Conservation (phyloP, 2,888 invertebrate genomes). For the Eledone cirrhosa region DNA sequence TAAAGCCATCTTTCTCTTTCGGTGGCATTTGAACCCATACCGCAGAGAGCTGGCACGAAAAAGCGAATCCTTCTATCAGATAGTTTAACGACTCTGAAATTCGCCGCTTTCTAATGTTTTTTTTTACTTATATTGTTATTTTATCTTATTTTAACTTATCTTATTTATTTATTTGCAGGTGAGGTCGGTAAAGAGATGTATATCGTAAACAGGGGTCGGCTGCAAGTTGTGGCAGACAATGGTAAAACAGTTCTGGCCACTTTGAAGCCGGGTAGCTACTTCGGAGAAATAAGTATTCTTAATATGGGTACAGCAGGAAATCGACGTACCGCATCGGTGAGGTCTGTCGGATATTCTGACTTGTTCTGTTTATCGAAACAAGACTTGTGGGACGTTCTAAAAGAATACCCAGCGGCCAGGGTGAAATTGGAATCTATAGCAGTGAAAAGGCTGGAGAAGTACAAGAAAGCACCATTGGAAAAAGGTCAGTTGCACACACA, state of each 20-base stretch:
- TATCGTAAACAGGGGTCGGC: conserved; percentile 92
- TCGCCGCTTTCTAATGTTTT: too few species aligned
- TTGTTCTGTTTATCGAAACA: conserved; percentile 98
- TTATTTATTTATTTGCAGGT: conserved; percentile 72
- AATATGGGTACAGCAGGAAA: conserved; percentile 93
- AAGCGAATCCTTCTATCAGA: too few species aligned
- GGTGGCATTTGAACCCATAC: too few species aligned
- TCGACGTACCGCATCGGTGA: conserved; percentile 95
- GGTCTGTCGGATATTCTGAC: conserved; percentile 98
- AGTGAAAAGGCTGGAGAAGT: conserved; percentile 95
- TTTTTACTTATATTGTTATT: background rate
- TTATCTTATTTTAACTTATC: background rate
- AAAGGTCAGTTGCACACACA: conserved; percentile 43
- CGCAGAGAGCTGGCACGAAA: background rate
- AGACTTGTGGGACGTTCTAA: conserved; percentile 97
- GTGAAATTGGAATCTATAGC: conserved; percentile 92
- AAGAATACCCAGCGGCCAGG: conserved; percentile 76
- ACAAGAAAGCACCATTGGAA: conserved; percentile 76
- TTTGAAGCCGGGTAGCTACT: conserved; percentile 97
- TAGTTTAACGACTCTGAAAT: too few species aligned
- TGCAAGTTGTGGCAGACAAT: conserved; percentile 79
- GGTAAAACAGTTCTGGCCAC: conserved; percentile 94
- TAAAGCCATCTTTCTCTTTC: too few species aligned
- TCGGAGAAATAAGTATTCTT: conserved; percentile 99
- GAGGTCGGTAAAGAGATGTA: conserved; percentile 99